phyloP scores from a whole-genome alignment of 2,113 vertebrate genomes.

The Neogobius melanostomus region DNA sequence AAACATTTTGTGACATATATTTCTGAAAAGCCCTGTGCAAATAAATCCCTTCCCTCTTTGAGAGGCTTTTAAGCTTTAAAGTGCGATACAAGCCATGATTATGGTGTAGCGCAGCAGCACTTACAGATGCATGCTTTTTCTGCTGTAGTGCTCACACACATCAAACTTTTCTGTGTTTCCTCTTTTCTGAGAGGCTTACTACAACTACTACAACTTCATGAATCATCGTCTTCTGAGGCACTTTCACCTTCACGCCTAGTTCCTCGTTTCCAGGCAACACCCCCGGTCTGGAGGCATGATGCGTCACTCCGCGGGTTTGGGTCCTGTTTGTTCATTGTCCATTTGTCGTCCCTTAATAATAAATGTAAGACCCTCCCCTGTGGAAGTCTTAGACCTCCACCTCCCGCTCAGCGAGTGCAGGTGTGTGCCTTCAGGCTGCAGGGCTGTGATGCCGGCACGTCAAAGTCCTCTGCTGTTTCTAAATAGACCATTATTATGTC shows the following conservation, averaged over 20 bases:
- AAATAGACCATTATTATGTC: no score
- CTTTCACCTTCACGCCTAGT: not conserved
- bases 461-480: not conserved
- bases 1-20: no score
- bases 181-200: slow-evolving; percentile 4
- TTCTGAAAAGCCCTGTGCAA: no score
- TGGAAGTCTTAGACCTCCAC: not conserved
- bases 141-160: not conserved
- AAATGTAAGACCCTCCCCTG: not conserved
- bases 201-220: slow-evolving; percentile 27
- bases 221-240: slow-evolving; percentile 34
- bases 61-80: no score
- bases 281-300: slow-evolving; percentile 15
- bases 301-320: not conserved
- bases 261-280: slow-evolving; percentile 51
- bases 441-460: no score
- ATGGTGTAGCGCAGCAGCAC: no score
- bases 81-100: no score
- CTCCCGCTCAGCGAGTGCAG: no score
- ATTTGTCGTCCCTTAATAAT: not conserved
- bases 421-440: no score
- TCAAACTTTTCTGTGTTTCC: not conserved
- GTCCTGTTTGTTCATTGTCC: not conserved
- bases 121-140: not conserved
- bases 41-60: no score